Percentiles rank a stretch among this genome's conserved stretches.
Conservation (phyloP, 2,113 vertebrate species). For the Dipodomys spectabilis region DNA sequence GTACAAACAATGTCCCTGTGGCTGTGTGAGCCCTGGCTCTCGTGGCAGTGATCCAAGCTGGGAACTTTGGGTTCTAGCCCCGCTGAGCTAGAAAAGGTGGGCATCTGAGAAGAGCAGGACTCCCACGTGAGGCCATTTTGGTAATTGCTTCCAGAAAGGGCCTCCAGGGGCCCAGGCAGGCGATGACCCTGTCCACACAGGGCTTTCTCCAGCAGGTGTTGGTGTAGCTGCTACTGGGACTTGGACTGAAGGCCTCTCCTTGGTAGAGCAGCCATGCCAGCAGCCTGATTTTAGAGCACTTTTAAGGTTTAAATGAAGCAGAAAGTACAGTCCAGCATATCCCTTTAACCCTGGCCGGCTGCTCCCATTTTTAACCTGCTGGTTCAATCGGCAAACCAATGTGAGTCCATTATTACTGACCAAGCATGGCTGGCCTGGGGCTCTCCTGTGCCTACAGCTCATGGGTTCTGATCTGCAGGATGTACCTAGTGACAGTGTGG, state of each 20-base stretch:
- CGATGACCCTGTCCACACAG: neutral
- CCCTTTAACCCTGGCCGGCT: too few species aligned
- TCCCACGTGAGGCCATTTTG: neutral
- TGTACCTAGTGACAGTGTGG: neutral
- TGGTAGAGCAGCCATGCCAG: too few species aligned
- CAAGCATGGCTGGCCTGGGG: neutral
- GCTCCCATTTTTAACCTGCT: too few species aligned
- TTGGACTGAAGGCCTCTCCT: too few species aligned
- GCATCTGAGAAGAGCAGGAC: neutral
- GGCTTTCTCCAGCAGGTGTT: neutral
- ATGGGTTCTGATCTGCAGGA: neutral
- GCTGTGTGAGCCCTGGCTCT: neutral
- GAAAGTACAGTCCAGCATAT: neutral
- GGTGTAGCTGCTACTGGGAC: too few species aligned
- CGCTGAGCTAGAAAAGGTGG: neutral
- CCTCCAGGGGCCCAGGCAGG: neutral
- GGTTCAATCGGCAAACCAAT: neutral
- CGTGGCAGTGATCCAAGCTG: neutral
- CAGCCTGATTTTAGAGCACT: neutral
- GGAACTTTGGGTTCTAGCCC: neutral
- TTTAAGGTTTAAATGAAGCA: constrained; percentile 5
- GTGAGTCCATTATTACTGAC: too few species aligned
- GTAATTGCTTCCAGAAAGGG: neutral
- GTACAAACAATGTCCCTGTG: accelerated
- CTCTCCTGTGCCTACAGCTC: neutral